Percentiles rank a stretch among this genome's conserved stretches.
phyloP scores from a whole-genome alignment of 2,888 invertebrate species.

The Tryphoninae sp. region DNA sequence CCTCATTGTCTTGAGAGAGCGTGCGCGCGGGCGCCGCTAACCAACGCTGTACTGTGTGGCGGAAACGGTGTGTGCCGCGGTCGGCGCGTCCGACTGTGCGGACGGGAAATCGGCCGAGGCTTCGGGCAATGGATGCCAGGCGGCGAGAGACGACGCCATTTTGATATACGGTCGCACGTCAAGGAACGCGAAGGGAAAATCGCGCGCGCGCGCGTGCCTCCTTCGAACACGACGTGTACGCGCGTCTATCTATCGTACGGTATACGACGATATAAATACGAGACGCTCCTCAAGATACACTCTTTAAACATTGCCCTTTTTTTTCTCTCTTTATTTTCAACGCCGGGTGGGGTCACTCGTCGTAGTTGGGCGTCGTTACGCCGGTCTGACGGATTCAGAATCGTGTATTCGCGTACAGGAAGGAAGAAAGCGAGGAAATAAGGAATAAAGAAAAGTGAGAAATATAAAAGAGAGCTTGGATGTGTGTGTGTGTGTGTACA shows the following conservation, averaged over 20 bases:
- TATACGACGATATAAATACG: not conserved
- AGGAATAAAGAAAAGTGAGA: slow-evolving; percentile 23
- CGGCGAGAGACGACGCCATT: slow-evolving; percentile 79
- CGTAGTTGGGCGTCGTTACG: slow-evolving; percentile 24
- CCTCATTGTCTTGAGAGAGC: slow-evolving; percentile 12
- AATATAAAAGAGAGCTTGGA: not conserved
- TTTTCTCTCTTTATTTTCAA: not conserved
- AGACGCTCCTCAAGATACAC: not conserved
- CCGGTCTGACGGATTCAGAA: slow-evolving; percentile 34
- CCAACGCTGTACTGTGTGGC: slow-evolving; percentile 36
- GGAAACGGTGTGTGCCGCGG: slow-evolving; percentile 54
- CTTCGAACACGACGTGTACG: slow-evolving; percentile 5
- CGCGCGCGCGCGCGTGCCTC: slow-evolving; percentile 55
- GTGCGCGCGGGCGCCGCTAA: slow-evolving; percentile 44
- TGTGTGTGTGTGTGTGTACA: slow-evolving; percentile 31
- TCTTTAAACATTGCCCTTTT: not conserved
- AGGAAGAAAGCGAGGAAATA: not conserved
- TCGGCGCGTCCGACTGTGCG: slow-evolving; percentile 64
- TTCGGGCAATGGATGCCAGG: slow-evolving; percentile 77
- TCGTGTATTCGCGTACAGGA: not conserved
- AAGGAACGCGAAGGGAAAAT: slow-evolving; percentile 71
- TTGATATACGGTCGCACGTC: slow-evolving; percentile 80
- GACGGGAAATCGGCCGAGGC: slow-evolving; percentile 71
- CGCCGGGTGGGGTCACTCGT: slow-evolving; percentile 31
- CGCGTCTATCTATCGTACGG: not conserved